Evolutionary conservation across 2,113 vertebrate species (phyloP).

Genomic region (Boulengeromyrus knoepffleri): DNA sequence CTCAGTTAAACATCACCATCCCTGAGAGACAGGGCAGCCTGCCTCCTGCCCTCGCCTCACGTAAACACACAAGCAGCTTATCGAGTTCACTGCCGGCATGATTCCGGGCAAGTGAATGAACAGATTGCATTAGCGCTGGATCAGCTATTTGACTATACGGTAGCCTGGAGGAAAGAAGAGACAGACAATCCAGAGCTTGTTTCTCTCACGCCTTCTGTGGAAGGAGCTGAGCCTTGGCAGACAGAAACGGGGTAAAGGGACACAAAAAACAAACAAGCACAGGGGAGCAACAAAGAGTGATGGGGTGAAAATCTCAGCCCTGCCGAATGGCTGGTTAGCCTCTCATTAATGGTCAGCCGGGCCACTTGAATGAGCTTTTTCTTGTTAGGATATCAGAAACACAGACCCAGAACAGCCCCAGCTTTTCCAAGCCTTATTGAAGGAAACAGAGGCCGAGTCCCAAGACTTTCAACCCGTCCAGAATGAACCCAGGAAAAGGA

Average conservation of each 20-base stretch:
- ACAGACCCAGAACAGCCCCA: background rate
- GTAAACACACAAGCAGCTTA: background rate
- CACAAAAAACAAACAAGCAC: background rate
- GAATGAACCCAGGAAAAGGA: background rate
- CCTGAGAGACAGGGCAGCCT: background rate
- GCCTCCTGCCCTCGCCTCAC: background rate
- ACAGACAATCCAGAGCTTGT: background rate
- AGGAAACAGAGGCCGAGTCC: background rate
- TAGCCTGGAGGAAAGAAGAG: background rate
- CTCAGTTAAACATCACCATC: background rate
- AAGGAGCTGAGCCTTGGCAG: background rate
- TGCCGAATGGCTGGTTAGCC: background rate
- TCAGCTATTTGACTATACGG: background rate
- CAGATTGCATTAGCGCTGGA: background rate
- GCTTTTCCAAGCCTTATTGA: background rate
- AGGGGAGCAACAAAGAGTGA: background rate
- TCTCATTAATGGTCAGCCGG: background rate
- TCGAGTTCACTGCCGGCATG: background rate
- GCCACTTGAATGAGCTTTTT: too few relatives aligned
- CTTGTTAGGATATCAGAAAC: background rate
- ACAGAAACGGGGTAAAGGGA: background rate
- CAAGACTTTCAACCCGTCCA: background rate
- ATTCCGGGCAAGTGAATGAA: background rate
- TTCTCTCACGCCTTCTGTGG: background rate
- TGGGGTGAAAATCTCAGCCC: background rate